These are phyloP conservation scores for Ceyx cyanopectus DNA, from an alignment of 2,113 vertebrate genomes.

Conservation along the genomic window DNA sequence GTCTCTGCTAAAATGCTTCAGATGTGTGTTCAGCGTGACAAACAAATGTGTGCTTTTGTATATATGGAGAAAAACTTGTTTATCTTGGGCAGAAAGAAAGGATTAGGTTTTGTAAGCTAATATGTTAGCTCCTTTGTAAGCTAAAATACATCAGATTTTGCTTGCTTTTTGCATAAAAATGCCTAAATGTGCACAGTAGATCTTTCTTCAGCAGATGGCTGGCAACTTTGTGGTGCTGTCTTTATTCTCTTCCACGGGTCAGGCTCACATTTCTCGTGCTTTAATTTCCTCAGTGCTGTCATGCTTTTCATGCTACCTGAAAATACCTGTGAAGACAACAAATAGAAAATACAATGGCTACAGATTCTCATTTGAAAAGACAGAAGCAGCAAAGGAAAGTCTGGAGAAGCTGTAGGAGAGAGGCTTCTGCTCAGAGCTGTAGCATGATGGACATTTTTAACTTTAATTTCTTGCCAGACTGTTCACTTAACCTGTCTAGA, in stretches of 20 bases:
- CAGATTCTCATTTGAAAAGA: background rate
- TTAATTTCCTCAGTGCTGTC: background rate
- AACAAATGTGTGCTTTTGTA: background rate
- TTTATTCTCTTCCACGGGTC: background rate
- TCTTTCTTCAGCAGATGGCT: background rate
- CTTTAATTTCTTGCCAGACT: conserved; percentile 23
- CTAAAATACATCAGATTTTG: background rate
- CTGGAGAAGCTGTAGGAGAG: background rate
- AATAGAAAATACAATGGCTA: background rate
- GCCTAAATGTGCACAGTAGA: background rate
- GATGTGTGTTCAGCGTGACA: background rate
- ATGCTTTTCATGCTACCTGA: background rate
- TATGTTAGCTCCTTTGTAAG: background rate
- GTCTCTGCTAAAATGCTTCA: background rate
- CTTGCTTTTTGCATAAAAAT: background rate
- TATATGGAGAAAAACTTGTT: background rate
- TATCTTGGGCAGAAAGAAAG: background rate
- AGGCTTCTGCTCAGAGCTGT: background rate
- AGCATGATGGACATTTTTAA: background rate
- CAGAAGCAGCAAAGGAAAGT: background rate
- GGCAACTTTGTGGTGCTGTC: background rate
- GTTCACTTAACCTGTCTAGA: conserved; percentile 56
- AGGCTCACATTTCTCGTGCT: background rate
- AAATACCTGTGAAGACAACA: background rate
- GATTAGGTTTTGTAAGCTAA: background rate